Evolutionary conservation across 2,113 vertebrate species (phyloP).

Genomic region (Hippocampus barbouri): DNA sequence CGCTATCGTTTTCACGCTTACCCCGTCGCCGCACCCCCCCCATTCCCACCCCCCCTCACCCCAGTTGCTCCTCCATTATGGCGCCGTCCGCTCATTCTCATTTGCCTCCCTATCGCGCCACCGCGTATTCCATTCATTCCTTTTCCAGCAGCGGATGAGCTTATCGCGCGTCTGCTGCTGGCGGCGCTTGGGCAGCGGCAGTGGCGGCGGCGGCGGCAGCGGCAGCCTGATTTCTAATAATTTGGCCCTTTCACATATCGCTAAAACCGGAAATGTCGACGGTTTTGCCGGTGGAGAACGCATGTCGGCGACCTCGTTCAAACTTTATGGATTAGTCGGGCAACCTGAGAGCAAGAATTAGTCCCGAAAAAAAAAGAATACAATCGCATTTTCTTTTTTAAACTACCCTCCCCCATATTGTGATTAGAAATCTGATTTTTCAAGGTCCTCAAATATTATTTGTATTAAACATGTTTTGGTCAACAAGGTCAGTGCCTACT

Average conservation of each 20-base stretch:
- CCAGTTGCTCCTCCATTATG: conserved; percentile 31
- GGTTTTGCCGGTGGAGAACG: not conserved
- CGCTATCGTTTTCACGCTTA: conserved; percentile 38
- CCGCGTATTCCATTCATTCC: conserved; percentile 59
- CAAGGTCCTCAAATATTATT: no score
- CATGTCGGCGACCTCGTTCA: not conserved
- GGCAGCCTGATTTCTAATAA: not conserved
- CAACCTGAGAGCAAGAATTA: not conserved
- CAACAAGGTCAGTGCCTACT: no score
- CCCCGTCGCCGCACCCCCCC: not conserved
- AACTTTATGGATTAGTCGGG: not conserved
- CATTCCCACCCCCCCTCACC: not conserved
- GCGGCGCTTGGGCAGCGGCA: conserved; percentile 39
- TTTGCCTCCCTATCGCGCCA: conserved; percentile 19
- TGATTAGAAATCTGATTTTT: no score
- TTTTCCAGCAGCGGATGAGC: not conserved
- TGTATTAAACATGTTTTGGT: no score
- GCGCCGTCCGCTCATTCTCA: conserved; percentile 25
- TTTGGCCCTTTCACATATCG: not conserved
- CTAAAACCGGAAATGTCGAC: not conserved
- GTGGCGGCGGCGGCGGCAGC: conserved; percentile 3
- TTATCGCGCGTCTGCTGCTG: conserved; percentile 44
- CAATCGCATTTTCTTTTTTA: no score
- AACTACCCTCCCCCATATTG: no score
- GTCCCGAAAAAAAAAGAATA: no score